Conservation (phyloP, 2,797 vertebrate species). For the Acrossocheilus fasciatus region DNA sequence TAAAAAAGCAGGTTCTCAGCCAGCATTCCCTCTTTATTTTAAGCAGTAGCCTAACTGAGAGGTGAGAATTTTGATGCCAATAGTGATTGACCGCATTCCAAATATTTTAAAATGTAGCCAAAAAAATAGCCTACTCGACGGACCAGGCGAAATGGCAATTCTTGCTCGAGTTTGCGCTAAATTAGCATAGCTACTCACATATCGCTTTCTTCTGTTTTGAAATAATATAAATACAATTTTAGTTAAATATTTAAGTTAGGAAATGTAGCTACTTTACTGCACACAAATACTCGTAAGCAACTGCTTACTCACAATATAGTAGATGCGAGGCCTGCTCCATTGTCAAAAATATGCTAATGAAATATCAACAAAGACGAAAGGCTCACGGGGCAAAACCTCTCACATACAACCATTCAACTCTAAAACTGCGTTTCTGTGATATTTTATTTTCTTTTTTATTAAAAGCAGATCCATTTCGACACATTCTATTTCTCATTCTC, state of each 20-base stretch:
- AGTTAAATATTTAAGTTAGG: not conserved
- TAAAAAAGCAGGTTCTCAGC: not conserved
- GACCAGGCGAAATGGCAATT: constrained; percentile 49
- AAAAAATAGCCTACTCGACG: not conserved
- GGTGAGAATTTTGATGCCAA: no score
- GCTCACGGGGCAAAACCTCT: constrained; percentile 3
- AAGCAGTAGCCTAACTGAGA: not conserved
- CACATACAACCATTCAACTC: not conserved
- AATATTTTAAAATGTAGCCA: not conserved
- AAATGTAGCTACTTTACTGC: not conserved
- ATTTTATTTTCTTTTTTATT: not conserved
- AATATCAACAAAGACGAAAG: constrained; percentile 82
- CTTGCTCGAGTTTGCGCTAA: constrained; percentile 52
- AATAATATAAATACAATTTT: not conserved
- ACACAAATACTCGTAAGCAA: not conserved
- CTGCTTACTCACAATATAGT: constrained; percentile 37
- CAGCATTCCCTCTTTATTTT: not conserved
- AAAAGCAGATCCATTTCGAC: not conserved
- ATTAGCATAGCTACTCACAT: constrained; percentile 73
- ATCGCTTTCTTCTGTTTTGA: constrained; percentile 62
- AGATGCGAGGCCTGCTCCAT: constrained; percentile 68
- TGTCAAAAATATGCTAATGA: constrained; percentile 85
- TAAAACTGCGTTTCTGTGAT: not conserved
- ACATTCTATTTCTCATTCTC: not conserved
- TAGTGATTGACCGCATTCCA: not conserved